Base-by-base conservation (phyloP, 2,888 invertebrate genomes). In the Melieria crassipennis region DNA sequence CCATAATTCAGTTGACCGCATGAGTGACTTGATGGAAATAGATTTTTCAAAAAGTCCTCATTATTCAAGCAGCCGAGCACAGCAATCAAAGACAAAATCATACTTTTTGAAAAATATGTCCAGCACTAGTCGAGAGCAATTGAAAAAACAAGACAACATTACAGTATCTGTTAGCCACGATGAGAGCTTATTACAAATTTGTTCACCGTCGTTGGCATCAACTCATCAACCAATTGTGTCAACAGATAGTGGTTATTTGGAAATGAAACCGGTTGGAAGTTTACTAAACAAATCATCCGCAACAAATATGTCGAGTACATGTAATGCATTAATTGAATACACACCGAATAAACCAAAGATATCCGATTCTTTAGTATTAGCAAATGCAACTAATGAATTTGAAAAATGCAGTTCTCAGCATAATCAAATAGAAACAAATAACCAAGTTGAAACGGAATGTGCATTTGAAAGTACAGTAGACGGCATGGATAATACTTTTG, bases 21-120 rank as follows among this genome's bases (percentile, higher is more conserved):
- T 91, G 90, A 92, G 92, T 76, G 94, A 95, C 87, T 89, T 94
- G 78, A 94, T 95, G 94, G 94, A 94, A 87, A 89, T 95, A 77
- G 93, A 93, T 83, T 93, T 92, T 80, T 89, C 90, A 1, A 88
- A 87, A 75, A 81, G 79, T 72, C 73, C 80, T 65, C 73, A 77
- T 70, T 61, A 67, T 45, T 30, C 30, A 30, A 30, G 30, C 2
- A 30, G 2, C 30, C 30, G 30, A 30, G 30, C 30, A 30, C 30
- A 30, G 30, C 30, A 30, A 30, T 30, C 30, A 30, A 30, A 30
- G 30, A 30, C 30, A 30, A 30, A 30, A 30, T 30, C 30, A 30
- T 30, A 30, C 30, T 30, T 30, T 30, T 30, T 30, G 30, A 30
- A 30, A 30, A 30, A 6, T 55, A 48, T 52, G 52, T 52, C 11